Evolutionary conservation across 2,888 invertebrate genomes (phyloP).

Genomic region (Pilophorus perplexus): DNA sequence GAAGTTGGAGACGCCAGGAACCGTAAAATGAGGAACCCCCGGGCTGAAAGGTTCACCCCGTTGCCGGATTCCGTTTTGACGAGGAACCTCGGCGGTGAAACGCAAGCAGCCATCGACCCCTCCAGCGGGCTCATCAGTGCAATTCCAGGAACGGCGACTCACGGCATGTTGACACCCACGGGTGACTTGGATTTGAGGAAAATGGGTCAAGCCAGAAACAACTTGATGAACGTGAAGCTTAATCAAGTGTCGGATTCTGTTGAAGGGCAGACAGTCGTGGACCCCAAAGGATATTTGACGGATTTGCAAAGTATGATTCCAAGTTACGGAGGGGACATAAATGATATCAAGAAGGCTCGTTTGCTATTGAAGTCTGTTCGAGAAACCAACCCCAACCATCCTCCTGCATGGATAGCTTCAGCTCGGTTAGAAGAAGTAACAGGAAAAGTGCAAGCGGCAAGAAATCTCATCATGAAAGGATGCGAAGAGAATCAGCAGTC

Average conservation of each 20-base stretch:
- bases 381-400: constrained; percentile 97
- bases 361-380: constrained; percentile 92
- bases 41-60: constrained; percentile 95
- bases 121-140: constrained; percentile 81
- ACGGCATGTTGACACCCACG: constrained; percentile 76
- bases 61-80: constrained; percentile 93
- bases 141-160: constrained; percentile 75
- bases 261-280: constrained; percentile 97
- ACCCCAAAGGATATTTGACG: constrained; percentile 99
- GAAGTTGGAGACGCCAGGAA: constrained; percentile 99
- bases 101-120: constrained; percentile 75
- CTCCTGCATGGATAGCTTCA: constrained; percentile 99
- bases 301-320: constrained; percentile 99
- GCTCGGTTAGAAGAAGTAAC: constrained; percentile 97
- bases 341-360: constrained; percentile 94
- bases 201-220: constrained; percentile 98
- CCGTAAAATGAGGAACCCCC: constrained; percentile 90
- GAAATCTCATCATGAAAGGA: constrained; percentile 98
- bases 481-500: constrained; percentile 95
- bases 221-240: constrained; percentile 97
- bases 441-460: constrained; percentile 91
- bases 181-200: constrained; percentile 93
- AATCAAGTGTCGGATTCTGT: constrained; percentile 96
- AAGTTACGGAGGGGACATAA: constrained; percentile 94
- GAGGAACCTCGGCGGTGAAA: constrained; percentile 79